A percentile compares a stretch with the other conserved stretches of the same genome.
phyloP scores from a whole-genome alignment of 2,797 vertebrate species.

The Naso thynnoides region DNA sequence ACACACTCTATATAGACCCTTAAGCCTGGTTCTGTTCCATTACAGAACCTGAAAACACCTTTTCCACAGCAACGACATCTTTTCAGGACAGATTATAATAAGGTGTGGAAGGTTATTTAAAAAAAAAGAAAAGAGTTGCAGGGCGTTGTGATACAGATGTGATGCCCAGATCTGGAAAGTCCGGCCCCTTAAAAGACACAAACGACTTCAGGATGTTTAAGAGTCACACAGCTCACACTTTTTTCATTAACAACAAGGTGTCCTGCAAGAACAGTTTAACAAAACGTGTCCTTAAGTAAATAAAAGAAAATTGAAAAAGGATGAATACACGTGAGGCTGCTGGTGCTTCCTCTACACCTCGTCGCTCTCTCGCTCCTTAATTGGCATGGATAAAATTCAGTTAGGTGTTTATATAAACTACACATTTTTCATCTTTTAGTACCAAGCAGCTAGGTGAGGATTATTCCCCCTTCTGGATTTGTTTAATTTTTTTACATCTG shows the following conservation, averaged over 20 bases:
- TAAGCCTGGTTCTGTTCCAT: slow-evolving; percentile 8
- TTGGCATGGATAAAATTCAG: slow-evolving; percentile 96
- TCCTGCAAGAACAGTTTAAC: slow-evolving; percentile 77
- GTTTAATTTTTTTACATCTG: slow-evolving; percentile 99
- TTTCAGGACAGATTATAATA: slow-evolving; percentile 32
- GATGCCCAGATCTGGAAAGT: slow-evolving; percentile 30
- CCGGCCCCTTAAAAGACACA: slow-evolving; percentile 28
- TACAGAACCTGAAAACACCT: slow-evolving; percentile 4
- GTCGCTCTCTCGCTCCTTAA: slow-evolving; percentile 93
- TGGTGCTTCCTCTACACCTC: slow-evolving; percentile 59
- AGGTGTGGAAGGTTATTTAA: not conserved
- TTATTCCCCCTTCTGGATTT: slow-evolving; percentile 94
- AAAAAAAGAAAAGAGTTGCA: not conserved
- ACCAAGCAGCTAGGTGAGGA: slow-evolving; percentile 92
- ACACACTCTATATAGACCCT: not conserved
- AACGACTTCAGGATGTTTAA: slow-evolving; percentile 28
- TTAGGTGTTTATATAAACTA: slow-evolving; percentile 96
- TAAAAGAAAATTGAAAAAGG: slow-evolving; percentile 79
- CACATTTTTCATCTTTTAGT: slow-evolving; percentile 99
- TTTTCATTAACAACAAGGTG: slow-evolving; percentile 75
- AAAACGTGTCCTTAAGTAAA: slow-evolving; percentile 83
- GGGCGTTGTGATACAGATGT: not conserved
- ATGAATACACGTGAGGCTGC: slow-evolving; percentile 70
- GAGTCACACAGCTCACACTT: slow-evolving; percentile 47
- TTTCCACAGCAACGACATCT: slow-evolving; percentile 6